These are phyloP conservation scores for Pseudopodoces humilis DNA, from an alignment of 2,113 vertebrate genomes.

Conservation along the genomic window DNA sequence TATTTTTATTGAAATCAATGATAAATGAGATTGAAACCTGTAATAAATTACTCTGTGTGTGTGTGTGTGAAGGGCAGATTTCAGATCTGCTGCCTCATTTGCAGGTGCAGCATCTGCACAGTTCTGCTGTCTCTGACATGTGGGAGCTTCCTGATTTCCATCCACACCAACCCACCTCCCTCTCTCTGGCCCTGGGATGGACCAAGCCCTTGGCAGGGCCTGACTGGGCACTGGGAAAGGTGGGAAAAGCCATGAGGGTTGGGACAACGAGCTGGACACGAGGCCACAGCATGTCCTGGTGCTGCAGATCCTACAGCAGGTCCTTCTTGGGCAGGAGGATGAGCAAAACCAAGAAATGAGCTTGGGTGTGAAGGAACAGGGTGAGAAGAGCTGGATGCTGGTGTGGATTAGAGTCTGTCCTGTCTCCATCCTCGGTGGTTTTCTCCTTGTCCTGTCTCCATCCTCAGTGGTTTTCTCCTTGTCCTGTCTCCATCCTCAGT, in stretches of 20 bases:
- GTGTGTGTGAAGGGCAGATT: background rate
- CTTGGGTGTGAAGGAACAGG: background rate
- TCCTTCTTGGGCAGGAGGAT: background rate
- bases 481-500: fast-evolving
- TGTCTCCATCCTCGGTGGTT: background rate
- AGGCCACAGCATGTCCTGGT: background rate
- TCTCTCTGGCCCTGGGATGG: too few relatives aligned
- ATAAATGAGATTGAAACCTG: background rate
- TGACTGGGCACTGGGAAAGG: background rate
- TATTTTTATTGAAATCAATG: background rate
- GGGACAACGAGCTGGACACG: fast-evolving
- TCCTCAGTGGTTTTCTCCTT: background rate
- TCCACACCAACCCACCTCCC: background rate
- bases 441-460: background rate
- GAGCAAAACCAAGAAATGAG: background rate
- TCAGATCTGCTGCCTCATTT: background rate
- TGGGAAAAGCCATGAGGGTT: background rate
- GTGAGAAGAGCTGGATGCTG: background rate
- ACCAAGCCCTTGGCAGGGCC: background rate
- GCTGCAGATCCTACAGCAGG: background rate
- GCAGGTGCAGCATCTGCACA: too few relatives aligned
- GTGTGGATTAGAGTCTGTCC: background rate
- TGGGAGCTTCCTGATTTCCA: background rate
- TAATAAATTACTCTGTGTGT: background rate
- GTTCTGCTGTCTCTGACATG: background rate